Conservation (phyloP, 2,888 invertebrate species). For the Troides oblongomaculatus region DNA sequence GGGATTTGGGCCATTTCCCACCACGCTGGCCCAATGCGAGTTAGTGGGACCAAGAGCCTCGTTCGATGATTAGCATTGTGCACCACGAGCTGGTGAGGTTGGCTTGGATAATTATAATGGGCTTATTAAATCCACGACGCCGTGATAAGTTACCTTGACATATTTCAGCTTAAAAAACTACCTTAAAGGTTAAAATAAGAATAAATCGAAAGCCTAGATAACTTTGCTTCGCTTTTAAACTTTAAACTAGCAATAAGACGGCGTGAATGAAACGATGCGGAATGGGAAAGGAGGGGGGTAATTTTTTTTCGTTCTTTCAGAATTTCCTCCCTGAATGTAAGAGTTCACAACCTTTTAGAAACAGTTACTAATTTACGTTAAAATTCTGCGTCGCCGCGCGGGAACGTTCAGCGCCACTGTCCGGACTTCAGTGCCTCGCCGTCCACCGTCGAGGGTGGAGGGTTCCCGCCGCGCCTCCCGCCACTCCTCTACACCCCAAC, state of each 20-base stretch:
- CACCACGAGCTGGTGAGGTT: too few species aligned
- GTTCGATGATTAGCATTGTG: too few species aligned
- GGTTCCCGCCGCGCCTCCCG: not conserved
- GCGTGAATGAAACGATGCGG: not conserved
- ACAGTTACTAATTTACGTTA: conserved; percentile 18
- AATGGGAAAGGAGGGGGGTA: not conserved
- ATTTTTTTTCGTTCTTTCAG: not conserved
- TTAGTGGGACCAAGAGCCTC: too few species aligned
- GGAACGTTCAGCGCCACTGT: not conserved
- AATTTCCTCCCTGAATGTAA: conserved; percentile 13
- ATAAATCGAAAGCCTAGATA: too few species aligned
- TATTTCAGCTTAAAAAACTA: too few species aligned
- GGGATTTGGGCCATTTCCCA: too few species aligned
- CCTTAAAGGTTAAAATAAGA: too few species aligned
- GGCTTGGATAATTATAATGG: too few species aligned
- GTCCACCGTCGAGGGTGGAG: conserved; percentile 8
- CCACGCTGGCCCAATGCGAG: too few species aligned
- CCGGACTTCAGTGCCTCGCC: conserved; percentile 7
- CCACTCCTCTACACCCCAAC: not conserved
- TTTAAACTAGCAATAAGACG: not conserved
- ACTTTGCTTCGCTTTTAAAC: too few species aligned
- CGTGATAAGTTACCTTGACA: too few species aligned
- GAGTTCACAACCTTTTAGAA: conserved; percentile 16
- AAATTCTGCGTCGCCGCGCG: conserved; percentile 2
- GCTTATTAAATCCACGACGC: too few species aligned